Percentiles rank a stretch among this genome's conserved stretches.
These are phyloP conservation scores for Tautogolabrus adspersus DNA, from an alignment of 2,113 vertebrate genomes.

Conservation along the genomic window DNA sequence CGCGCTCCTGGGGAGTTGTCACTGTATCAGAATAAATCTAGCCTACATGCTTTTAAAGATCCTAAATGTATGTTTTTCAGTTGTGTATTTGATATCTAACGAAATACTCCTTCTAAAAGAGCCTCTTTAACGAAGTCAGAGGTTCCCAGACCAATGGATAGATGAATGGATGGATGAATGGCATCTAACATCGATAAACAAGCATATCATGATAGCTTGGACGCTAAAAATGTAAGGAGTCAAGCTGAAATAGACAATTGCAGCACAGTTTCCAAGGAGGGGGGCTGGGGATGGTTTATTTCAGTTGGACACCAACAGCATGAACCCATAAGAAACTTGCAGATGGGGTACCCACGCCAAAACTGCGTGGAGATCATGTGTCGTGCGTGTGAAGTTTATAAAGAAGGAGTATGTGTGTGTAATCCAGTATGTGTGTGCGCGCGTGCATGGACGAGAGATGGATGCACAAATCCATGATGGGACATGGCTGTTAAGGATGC, in stretches of 20 bases:
- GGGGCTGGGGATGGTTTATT: constrained; percentile 12
- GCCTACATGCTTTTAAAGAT: neutral
- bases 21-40: neutral
- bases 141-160: constrained; percentile 6
- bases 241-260: constrained; percentile 59
- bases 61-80: neutral
- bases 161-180: no score
- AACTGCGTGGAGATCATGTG: constrained; percentile 63
- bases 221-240: constrained; percentile 55
- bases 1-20: neutral
- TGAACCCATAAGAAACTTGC: constrained; percentile 46
- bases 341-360: constrained; percentile 75
- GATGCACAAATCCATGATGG: neutral
- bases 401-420: constrained; percentile 12
- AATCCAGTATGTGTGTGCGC: neutral
- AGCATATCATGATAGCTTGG: constrained; percentile 55
- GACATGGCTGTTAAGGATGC: constrained; percentile 17
- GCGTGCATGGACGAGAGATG: neutral
- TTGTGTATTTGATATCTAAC: neutral
- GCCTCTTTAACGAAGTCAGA: no score
- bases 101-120: neutral
- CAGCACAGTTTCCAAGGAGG: constrained; percentile 10
- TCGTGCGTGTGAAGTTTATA: constrained; percentile 56
- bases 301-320: constrained; percentile 48
- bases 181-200: constrained; percentile 52